phyloP scores from a whole-genome alignment of 92 coral and sea anemone genomes.

The Virgularia gustaviana region DNA sequence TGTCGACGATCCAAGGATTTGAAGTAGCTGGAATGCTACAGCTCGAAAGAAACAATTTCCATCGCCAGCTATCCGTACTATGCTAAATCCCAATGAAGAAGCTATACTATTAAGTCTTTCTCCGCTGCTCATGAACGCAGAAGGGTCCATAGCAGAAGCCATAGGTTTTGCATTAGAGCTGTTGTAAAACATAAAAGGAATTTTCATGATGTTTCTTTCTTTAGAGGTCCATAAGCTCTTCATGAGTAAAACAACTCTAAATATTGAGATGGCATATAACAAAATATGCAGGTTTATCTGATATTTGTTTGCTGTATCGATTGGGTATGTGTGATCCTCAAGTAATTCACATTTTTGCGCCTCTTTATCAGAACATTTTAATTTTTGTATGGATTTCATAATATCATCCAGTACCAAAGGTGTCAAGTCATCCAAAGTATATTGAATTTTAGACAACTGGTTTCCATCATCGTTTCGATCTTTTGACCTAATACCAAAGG shows the following conservation, averaged over 20 bases:
- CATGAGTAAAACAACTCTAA: neutral
- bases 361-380: too few species aligned
- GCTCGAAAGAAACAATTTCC: constrained; percentile 35
- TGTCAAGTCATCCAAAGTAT: neutral
- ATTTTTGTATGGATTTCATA: too few species aligned
- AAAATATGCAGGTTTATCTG: neutral
- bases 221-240: neutral
- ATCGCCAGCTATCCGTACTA: constrained; percentile 21
- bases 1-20: neutral
- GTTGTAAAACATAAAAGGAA: neutral
- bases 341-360: too few species aligned
- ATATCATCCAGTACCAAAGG: neutral
- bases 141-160: neutral
- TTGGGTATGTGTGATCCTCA: neutral
- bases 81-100: constrained; percentile 18
- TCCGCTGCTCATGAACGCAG: neutral
- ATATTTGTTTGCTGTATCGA: neutral
- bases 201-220: neutral
- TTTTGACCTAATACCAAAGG: neutral
- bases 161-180: neutral
- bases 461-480: neutral
- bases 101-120: neutral
- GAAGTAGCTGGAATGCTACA: constrained; percentile 27
- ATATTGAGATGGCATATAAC: neutral
- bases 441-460: neutral